These are phyloP conservation scores for Phataginus tricuspis DNA, from an alignment of 2,797 vertebrate species.

Conservation along the genomic window DNA sequence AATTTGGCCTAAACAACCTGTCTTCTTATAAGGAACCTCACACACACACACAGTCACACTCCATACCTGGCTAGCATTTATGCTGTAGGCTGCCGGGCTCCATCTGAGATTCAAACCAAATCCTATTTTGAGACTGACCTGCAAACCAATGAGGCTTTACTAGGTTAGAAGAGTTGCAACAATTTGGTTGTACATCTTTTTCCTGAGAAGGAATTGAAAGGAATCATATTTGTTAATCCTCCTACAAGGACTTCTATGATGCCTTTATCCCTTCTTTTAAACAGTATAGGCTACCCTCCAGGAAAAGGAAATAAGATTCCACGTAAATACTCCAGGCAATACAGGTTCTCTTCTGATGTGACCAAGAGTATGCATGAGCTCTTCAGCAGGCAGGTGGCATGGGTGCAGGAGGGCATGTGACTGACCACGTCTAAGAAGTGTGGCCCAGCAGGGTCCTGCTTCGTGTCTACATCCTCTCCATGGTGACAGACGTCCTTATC, in stretches of 20 bases:
- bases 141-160: slow-evolving; percentile 1
- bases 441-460: background rate
- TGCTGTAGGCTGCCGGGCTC: background rate
- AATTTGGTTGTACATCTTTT: background rate
- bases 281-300: background rate
- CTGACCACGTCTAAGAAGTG: background rate
- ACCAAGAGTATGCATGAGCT: background rate
- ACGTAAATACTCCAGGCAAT: background rate
- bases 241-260: background rate
- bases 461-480: fast-evolving
- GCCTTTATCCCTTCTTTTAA: slow-evolving; percentile 57
- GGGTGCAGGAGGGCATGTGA: fast-evolving
- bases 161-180: background rate
- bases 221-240: slow-evolving; percentile 59
- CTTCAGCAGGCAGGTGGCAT: background rate
- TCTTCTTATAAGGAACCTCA: background rate
- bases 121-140: slow-evolving; percentile 34
- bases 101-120: background rate
- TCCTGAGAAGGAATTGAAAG: slow-evolving; percentile 38
- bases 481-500: background rate
- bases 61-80: background rate
- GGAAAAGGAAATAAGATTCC: slow-evolving; percentile 3
- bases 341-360: background rate
- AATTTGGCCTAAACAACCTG: background rate
- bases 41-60: background rate